Evolutionary conservation across 1,140 invertebrate species (phyloP), one percentile per base, ranked within the genome.

Genomic region (Lasaia peninsularis): DNA sequence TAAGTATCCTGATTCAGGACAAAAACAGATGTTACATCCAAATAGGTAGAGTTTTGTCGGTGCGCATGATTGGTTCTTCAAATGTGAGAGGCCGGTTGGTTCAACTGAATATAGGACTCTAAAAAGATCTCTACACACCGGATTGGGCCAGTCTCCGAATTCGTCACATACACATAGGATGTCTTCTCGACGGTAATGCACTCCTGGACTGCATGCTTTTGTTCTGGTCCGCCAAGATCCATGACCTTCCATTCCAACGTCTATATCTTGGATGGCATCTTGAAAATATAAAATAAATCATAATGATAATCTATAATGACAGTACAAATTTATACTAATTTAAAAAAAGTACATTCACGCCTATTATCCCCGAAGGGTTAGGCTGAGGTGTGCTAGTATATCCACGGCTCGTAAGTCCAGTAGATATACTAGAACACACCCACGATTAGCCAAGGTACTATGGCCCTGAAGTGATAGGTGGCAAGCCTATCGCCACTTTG

Each of bases 241-340:
- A n/a, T 70, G 73, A 3, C 82, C 84, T 69, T 86, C 74, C 80
- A 88, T 86, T 8, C 84, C 84, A 0, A 83, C 74, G 14, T 80
- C 56, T 35, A 82, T 75, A 2, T 78, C 70, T 53, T 52, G 59
- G 5, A 87, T 82, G 1, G 77, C 71, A 67, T 87, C 81, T 87
- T 54, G 14, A 48, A 31, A 4, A 34, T 31, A 24, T 8, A 28
- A 5, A 51, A 11, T 11, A 8, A 35, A 21, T 33, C 1, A 33
- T 12, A 44, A 51, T 31, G 28, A 28, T 34, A n/a, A 49, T n/a
- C n/a, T n/a, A n/a, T n/a, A n/a, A n/a, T n/a, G n/a, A n/a, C n/a
- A n/a, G n/a, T n/a, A n/a, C n/a, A n/a, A n/a, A n/a, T n/a, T n/a
- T n/a, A n/a, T n/a, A n/a, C n/a, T n/a, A n/a, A n/a, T n/a, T n/a